Conservation (phyloP, 1,140 invertebrate species). For the Tenebrio molitor region DNA sequence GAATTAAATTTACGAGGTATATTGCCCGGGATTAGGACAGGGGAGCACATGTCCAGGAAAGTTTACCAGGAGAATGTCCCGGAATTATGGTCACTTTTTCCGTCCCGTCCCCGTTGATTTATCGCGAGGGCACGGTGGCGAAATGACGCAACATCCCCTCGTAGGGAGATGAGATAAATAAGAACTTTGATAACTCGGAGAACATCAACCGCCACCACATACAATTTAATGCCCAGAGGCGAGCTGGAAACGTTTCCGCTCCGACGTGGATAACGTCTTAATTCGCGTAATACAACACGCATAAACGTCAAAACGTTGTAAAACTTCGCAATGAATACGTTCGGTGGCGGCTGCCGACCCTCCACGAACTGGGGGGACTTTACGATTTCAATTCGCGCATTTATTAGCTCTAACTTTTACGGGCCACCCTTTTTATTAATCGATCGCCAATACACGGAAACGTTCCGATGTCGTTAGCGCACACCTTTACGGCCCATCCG, state of each 20-base stretch:
- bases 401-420: constrained; percentile 33
- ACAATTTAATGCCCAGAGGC: background rate
- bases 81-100: constrained; percentile 3
- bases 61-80: too few species aligned
- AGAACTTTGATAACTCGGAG: constrained; percentile 9
- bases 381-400: constrained; percentile 30
- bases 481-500: too few species aligned
- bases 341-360: constrained; percentile 7
- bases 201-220: too few species aligned
- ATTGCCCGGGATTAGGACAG: constrained; percentile 5
- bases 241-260: background rate
- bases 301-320: constrained; percentile 28
- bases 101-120: background rate
- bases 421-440: constrained; percentile 16
- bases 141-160: background rate
- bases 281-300: constrained; percentile 15
- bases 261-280: constrained; percentile 2
- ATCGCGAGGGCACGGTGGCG: background rate
- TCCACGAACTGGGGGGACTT: constrained; percentile 6
- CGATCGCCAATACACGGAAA: constrained; percentile 16
- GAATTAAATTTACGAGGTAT: constrained; percentile 29
- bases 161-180: constrained; percentile 7
- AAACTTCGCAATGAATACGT: constrained; percentile 29
- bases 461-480: constrained; percentile 15
- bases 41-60: background rate